phyloP scores from a whole-genome alignment of 2,888 invertebrate genomes.

The Hyposoter didymator region DNA sequence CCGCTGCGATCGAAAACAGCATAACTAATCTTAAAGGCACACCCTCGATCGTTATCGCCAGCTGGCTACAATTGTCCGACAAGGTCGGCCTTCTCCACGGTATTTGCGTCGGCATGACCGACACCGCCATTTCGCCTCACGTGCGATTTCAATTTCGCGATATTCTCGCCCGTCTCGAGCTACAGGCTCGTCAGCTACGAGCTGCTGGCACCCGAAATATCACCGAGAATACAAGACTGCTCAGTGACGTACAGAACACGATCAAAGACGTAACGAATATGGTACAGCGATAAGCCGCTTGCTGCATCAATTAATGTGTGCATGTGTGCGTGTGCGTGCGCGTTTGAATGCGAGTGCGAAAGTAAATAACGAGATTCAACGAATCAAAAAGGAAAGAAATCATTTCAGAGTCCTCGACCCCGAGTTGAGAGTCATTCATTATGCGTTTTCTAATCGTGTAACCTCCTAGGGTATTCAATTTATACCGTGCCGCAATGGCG shows the following conservation, averaged over 20 bases:
- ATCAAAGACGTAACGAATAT: conserved; percentile 91
- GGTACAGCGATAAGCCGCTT: conserved; percentile 87
- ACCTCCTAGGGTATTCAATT: conserved; percentile 52
- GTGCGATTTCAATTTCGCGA: conserved; percentile 95
- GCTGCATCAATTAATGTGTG: conserved; percentile 16
- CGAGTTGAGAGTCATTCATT: conserved; percentile 24
- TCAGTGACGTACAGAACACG: conserved; percentile 90
- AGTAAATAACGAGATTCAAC: conserved; percentile 14
- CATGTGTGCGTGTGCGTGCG: conserved; percentile 20
- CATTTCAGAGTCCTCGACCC: conserved; percentile 20
- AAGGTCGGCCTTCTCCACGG: conserved; percentile 93
- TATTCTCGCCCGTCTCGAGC: conserved; percentile 89
- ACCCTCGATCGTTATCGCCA: conserved; percentile 87
- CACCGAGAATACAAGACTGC: conserved; percentile 88
- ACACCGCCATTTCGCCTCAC: conserved; percentile 91
- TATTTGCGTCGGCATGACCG: conserved; percentile 93
- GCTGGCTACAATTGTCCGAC: conserved; percentile 92
- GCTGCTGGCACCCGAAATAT: conserved; percentile 90
- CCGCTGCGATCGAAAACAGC: conserved; percentile 88
- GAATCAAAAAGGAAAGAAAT: conserved; percentile 36
- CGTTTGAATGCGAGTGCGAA: conserved; percentile 6
- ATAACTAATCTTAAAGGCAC: conserved; percentile 87
- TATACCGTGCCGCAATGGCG: conserved; percentile 36
- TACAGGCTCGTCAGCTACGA: conserved; percentile 88
- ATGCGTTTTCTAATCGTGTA: conserved; percentile 60